A percentile compares a stretch with the other conserved stretches of the same genome.
Conservation (phyloP, 2,113 vertebrate genomes). For the Rhinopomastus cyanomelas region DNA sequence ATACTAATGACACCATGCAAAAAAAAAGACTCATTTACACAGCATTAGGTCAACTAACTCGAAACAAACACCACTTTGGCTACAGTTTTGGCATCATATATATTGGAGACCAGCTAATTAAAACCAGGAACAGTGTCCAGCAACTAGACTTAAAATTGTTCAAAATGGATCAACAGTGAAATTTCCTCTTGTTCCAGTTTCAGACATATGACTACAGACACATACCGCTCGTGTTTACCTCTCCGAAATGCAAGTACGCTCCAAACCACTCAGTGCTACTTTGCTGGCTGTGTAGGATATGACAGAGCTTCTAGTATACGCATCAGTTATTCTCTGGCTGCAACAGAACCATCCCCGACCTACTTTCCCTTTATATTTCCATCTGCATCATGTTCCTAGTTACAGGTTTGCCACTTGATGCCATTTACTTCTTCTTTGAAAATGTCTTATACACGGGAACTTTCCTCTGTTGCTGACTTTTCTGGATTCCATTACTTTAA, state of each 20-base stretch:
- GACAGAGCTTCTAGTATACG: neutral
- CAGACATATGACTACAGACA: neutral
- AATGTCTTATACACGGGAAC: neutral
- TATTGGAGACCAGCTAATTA: neutral
- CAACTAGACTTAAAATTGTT: too few species aligned
- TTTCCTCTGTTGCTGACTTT: neutral
- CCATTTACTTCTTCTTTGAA: neutral
- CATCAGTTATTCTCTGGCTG: constrained; percentile 13
- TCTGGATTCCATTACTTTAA: neutral
- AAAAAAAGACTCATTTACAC: neutral
- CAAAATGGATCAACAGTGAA: too few species aligned
- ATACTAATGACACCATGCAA: neutral
- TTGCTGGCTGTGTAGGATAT: constrained; percentile 3
- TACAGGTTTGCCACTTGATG: neutral
- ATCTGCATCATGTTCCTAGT: constrained; percentile 9
- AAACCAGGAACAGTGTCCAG: neutral
- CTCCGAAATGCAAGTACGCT: neutral
- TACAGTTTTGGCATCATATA: neutral
- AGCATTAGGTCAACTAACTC: neutral
- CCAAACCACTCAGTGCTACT: neutral
- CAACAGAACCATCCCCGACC: constrained; percentile 9
- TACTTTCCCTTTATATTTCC: neutral
- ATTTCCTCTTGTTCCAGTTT: neutral
- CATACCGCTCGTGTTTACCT: neutral
- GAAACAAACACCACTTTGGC: neutral